phyloP scores from a whole-genome alignment of 1,140 invertebrate genomes.

The Pomacea maculata region DNA sequence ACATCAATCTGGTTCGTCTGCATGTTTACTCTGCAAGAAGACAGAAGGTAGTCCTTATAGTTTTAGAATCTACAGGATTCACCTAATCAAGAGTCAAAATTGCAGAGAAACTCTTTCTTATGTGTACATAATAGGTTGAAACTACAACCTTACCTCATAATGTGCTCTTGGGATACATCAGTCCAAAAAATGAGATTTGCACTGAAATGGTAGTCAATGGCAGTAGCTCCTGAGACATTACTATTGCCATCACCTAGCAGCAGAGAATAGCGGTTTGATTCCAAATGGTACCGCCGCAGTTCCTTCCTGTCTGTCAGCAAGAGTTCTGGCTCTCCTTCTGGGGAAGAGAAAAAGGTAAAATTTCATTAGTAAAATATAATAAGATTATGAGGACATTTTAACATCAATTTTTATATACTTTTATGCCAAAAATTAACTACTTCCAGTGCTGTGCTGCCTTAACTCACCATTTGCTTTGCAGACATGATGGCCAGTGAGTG shows the following conservation, averaged over 20 bases:
- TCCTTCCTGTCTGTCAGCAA: slow-evolving; percentile 58
- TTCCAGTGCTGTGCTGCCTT: too few species aligned
- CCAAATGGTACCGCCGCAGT: slow-evolving; percentile 46
- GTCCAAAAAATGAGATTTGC: slow-evolving; percentile 96
- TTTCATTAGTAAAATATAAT: slow-evolving; percentile 46
- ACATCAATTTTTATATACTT: not conserved
- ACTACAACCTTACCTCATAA: slow-evolving; percentile 72
- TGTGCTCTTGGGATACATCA: slow-evolving; percentile 87
- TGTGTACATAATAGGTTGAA: not conserved
- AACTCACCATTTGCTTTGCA: slow-evolving; percentile 77
- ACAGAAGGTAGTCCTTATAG: not conserved
- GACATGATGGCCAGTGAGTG: slow-evolving; percentile 78
- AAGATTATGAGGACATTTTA: not conserved
- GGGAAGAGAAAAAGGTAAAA: slow-evolving; percentile 80
- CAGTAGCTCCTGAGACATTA: slow-evolving; percentile 65
- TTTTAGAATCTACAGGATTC: not conserved
- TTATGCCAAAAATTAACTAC: too few species aligned
- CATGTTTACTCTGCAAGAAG: slow-evolving; percentile 16
- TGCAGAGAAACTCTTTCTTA: slow-evolving; percentile 1
- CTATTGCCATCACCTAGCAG: slow-evolving; percentile 48
- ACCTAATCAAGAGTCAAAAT: not conserved
- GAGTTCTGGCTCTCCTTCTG: slow-evolving; percentile 46
- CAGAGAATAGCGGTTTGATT: slow-evolving; percentile 31
- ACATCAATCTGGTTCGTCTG: slow-evolving; percentile 18
- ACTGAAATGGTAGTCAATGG: slow-evolving; percentile 73